These are phyloP conservation scores for Meiosimyza platycephala DNA, from an alignment of 2,888 invertebrate genomes.

Conservation along the genomic window DNA sequence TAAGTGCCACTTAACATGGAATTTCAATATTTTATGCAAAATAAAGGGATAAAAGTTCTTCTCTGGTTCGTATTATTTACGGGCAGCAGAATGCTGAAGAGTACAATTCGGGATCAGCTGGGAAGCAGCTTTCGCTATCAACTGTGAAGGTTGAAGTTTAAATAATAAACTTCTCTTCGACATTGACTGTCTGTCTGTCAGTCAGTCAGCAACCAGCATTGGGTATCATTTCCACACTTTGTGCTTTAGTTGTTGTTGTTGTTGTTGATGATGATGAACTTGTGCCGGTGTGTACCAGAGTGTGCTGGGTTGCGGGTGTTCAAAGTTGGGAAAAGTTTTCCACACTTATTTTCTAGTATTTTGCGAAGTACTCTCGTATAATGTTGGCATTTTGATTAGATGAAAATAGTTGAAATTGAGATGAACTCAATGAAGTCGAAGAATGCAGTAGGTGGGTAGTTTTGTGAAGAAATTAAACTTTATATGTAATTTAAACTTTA, in stretches of 20 bases:
- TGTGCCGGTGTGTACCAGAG: constrained; percentile 17
- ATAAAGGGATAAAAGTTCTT: constrained; percentile 47
- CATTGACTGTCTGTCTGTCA: constrained; percentile 26
- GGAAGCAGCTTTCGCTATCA: constrained; percentile 1
- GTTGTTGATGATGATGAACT: constrained; percentile 21
- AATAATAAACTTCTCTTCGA: constrained; percentile 36
- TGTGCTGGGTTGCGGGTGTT: constrained; percentile 17
- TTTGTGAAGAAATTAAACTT: no score
- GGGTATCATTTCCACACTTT: constrained; percentile 5
- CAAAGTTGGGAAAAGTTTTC: constrained; percentile 36
- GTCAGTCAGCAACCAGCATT: constrained; percentile 8
- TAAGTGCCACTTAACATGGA: constrained; percentile 63
- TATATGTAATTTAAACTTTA: no score
- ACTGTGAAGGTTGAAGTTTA: constrained; percentile 26
- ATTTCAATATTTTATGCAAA: constrained; percentile 64
- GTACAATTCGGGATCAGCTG: background rate
- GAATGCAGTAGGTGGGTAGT: background rate
- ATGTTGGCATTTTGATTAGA: constrained; percentile 6
- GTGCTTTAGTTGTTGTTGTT: constrained; percentile 20
- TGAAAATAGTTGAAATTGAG: background rate
- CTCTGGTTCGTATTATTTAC: background rate
- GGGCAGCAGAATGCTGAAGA: background rate
- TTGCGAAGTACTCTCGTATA: background rate
- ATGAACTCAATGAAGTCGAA: constrained; percentile 1
- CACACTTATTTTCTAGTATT: background rate